phyloP scores from a whole-genome alignment of 2,797 vertebrate genomes.

The Sebastes itinus region DNA sequence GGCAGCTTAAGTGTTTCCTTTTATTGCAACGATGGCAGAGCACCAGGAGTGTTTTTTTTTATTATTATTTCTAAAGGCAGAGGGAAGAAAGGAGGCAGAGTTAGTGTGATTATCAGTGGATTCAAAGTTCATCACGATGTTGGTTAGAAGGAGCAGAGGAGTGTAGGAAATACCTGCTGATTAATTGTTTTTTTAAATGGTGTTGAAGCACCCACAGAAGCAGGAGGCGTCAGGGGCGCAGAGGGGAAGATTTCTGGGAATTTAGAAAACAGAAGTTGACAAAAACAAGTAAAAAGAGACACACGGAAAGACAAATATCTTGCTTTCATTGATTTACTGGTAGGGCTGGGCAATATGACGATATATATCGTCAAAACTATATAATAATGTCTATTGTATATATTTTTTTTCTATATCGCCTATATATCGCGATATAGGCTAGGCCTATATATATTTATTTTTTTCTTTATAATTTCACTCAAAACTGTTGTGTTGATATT shows the following conservation, averaged over 20 bases:
- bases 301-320: neutral
- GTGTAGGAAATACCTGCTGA: neutral
- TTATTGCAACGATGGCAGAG: slow-evolving; percentile 55
- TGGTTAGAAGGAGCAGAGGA: neutral
- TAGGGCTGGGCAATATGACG: too few relatives aligned
- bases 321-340: neutral
- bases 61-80: slow-evolving; percentile 35
- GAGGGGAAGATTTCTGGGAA: neutral
- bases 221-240: neutral
- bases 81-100: neutral
- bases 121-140: slow-evolving; percentile 1
- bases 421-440: too few relatives aligned
- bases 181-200: neutral
- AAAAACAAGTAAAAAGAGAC: neutral
- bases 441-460: too few relatives aligned
- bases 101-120: slow-evolving; percentile 17
- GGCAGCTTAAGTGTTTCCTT: slow-evolving; percentile 69
- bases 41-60: slow-evolving; percentile 34
- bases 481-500: rapidly evolving
- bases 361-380: too few relatives aligned
- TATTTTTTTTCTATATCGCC: too few relatives aligned
- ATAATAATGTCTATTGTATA: too few relatives aligned
- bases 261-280: neutral
- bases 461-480: too few relatives aligned
- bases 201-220: neutral